These are phyloP conservation scores for Julus scanicus DNA, from an alignment of 2,888 invertebrate species.

Conservation along the genomic window DNA sequence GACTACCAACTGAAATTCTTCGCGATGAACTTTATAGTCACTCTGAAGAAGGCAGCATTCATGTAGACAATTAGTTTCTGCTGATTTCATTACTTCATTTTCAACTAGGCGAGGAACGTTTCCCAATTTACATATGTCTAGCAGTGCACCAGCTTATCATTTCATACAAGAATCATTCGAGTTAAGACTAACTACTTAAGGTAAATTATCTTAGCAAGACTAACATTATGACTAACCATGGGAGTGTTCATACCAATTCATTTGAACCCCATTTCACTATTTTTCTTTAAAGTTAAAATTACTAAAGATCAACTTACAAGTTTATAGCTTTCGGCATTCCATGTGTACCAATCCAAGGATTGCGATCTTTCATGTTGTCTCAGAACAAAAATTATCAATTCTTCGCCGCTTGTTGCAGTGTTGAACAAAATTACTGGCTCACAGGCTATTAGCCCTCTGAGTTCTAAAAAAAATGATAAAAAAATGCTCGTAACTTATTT, in stretches of 20 bases:
- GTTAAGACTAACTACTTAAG: too few relatives aligned
- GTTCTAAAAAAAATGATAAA: background rate
- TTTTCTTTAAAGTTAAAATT: background rate
- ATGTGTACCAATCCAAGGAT: background rate
- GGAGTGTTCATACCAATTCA: background rate
- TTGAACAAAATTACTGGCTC: background rate
- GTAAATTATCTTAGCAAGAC: background rate
- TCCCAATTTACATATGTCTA: too few relatives aligned
- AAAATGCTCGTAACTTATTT: too few relatives aligned
- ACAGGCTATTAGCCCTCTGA: background rate
- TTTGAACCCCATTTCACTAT: background rate
- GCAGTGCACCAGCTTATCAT: too few relatives aligned
- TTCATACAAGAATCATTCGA: too few relatives aligned
- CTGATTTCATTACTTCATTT: too few relatives aligned
- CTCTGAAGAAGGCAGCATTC: background rate
- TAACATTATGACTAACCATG: background rate
- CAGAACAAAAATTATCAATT: background rate
- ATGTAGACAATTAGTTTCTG: background rate
- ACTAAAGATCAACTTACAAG: background rate
- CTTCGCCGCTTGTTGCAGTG: background rate
- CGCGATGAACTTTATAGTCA: background rate
- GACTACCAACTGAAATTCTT: background rate
- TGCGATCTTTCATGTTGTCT: background rate
- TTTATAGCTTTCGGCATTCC: background rate
- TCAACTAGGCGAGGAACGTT: too few relatives aligned